Percentiles rank a stretch among this genome's conserved stretches.
These are phyloP conservation scores for Nesometra sesokonis DNA, from an alignment of 35 echinoderm and acorn worm genomes.

Conservation along the genomic window DNA sequence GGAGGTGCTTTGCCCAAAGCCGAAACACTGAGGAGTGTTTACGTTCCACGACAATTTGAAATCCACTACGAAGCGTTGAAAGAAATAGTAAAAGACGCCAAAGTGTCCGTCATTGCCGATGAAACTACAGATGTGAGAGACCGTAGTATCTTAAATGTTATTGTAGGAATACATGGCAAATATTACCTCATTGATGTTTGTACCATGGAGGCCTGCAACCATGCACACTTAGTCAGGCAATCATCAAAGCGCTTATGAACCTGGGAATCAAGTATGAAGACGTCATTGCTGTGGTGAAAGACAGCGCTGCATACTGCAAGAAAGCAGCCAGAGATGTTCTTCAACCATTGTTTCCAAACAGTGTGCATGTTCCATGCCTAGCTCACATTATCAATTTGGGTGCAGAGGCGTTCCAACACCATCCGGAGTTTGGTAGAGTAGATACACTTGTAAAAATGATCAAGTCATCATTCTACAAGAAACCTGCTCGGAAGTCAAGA, in stretches of 20 bases:
- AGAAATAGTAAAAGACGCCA: conserved; percentile 18
- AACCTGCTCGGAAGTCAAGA: conserved; percentile 23
- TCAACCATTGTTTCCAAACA: conserved; percentile 4
- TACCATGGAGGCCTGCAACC: conserved; percentile 43
- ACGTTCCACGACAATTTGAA: conserved; percentile 32
- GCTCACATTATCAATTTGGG: conserved; percentile 50
- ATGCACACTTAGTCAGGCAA: conserved; percentile 26
- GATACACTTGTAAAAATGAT: conserved; percentile 34
- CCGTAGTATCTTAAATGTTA: conserved; percentile 49
- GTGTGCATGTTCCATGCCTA: conserved; percentile 33
- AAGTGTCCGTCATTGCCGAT: conserved; percentile 42
- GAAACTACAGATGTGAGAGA: conserved; percentile 61
- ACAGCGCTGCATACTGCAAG: conserved; percentile 45
- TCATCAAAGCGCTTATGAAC: conserved; percentile 38
- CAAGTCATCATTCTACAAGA: conserved; percentile 56
- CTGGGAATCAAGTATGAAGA: conserved; percentile 28
- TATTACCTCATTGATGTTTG: conserved; percentile 49
- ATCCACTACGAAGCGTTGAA: conserved; percentile 31
- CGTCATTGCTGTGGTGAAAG: conserved; percentile 29
- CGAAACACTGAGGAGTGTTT: conserved; percentile 30
- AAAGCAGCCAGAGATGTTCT: conserved; percentile 30
- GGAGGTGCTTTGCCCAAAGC: conserved; percentile 50
- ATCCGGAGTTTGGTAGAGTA: conserved; percentile 39
- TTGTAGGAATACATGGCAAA: conserved; percentile 35
- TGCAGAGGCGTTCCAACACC: conserved; percentile 49